Evolutionary conservation across 2,113 vertebrate genomes (phyloP).

Genomic region (Semnornis frantzii): DNA sequence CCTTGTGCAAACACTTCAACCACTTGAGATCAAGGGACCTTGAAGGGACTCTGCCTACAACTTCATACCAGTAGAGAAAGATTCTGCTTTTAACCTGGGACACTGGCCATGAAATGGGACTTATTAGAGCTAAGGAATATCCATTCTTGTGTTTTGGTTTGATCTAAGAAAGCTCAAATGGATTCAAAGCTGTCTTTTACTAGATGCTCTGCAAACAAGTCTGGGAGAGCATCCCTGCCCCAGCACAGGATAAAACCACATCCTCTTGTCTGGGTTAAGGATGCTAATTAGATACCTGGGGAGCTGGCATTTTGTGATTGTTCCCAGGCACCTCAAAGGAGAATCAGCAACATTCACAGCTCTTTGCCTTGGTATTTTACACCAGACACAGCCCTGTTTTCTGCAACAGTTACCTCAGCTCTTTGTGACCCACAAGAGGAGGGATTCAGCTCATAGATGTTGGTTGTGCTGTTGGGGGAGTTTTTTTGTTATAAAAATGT

Average conservation of each 20-base stretch:
- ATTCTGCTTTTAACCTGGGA: neutral
- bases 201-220: neutral
- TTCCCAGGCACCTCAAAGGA: neutral
- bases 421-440: neutral
- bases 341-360: neutral
- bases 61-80: neutral
- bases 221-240: neutral
- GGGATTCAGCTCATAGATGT: neutral
- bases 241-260: neutral
- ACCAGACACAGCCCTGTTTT: neutral
- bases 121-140: neutral
- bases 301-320: slow-evolving; percentile 20
- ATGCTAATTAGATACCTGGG: slow-evolving; percentile 25
- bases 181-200: neutral
- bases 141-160: neutral
- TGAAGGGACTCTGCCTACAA: neutral
- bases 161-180: neutral
- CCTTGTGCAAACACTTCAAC: neutral
- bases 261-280: neutral
- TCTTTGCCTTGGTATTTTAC: neutral
- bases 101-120: neutral
- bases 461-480: neutral
- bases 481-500: slow-evolving; percentile 1
- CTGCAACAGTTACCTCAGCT: neutral
- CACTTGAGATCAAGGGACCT: neutral